Percentiles rank a stretch among this genome's conserved stretches.
These are phyloP conservation scores for Philopedon plagiatum DNA, from an alignment of 2,888 invertebrate species.

Conservation along the genomic window DNA sequence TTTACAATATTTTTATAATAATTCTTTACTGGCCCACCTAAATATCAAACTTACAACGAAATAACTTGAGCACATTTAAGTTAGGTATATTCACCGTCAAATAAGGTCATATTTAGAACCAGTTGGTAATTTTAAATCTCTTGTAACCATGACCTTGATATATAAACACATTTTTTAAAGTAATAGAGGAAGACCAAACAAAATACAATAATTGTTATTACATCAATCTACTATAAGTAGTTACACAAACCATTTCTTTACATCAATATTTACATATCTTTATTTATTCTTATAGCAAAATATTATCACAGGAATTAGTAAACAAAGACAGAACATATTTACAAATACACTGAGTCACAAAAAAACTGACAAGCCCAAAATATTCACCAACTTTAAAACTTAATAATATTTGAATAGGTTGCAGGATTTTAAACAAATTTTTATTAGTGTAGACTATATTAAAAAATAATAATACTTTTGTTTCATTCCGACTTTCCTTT, in stretches of 20 bases:
- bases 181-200: neutral
- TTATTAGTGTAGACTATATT: too few species aligned
- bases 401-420: too few species aligned
- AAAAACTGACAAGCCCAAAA: too few species aligned
- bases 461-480: too few species aligned
- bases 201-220: neutral
- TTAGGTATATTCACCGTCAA: neutral
- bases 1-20: neutral
- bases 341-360: too few species aligned
- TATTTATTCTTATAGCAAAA: conserved; percentile 3
- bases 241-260: conserved; percentile 17
- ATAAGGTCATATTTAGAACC: neutral
- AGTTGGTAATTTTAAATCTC: neutral
- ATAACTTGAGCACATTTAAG: neutral
- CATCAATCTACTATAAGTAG: conserved; percentile 9
- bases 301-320: conserved; percentile 45
- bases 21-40: neutral
- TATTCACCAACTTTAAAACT: too few species aligned
- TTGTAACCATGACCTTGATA: neutral
- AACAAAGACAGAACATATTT: conserved; percentile 28
- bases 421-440: too few species aligned
- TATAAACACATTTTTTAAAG: neutral
- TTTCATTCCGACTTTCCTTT: too few species aligned
- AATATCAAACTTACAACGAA: neutral
- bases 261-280: conserved; percentile 14